phyloP scores from a whole-genome alignment of 2,113 vertebrate species.

The Boulengeromyrus knoepffleri region DNA sequence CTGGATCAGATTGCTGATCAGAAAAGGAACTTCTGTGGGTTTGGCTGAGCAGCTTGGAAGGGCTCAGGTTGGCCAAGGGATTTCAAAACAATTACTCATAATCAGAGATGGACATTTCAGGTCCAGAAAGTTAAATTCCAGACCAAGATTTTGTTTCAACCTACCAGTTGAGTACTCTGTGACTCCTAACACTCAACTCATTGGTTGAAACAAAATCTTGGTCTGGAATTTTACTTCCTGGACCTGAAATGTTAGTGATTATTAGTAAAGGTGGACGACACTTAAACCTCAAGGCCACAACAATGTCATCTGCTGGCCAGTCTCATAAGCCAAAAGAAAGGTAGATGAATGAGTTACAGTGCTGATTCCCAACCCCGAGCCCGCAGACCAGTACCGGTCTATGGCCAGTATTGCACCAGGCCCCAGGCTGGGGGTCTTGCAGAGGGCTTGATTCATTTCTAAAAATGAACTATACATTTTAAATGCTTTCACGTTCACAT shows the following conservation, averaged over 20 bases:
- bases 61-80: neutral
- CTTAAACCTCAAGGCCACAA: neutral
- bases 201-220: neutral
- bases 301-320: neutral
- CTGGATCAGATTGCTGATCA: neutral
- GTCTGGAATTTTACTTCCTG: neutral
- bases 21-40: neutral
- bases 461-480: neutral
- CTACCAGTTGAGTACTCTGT: neutral
- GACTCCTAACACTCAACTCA: neutral
- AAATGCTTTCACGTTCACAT: neutral
- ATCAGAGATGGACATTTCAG: neutral
- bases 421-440: neutral
- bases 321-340: neutral
- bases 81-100: neutral
- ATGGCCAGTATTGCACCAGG: no score
- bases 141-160: neutral
- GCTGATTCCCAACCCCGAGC: neutral
- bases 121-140: neutral
- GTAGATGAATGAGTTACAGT: neutral
- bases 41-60: neutral
- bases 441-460: neutral
- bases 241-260: neutral
- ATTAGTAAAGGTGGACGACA: no score
- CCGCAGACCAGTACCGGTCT: no score